phyloP scores from a whole-genome alignment of 2,113 vertebrate genomes.

The Anoplopoma fimbria region DNA sequence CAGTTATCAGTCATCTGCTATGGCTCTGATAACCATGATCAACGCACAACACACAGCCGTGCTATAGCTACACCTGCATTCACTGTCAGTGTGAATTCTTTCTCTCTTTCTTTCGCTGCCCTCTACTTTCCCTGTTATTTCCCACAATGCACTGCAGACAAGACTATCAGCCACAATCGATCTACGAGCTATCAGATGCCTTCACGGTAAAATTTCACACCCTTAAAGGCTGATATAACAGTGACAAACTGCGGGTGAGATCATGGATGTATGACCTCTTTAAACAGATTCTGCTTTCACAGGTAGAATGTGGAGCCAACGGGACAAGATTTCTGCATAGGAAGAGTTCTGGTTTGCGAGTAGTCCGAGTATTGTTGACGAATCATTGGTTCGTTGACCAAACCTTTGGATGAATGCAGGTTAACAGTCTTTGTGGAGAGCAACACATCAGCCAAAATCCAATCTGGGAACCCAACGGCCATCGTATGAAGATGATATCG shows the following conservation, averaged over 20 bases:
- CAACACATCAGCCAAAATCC: no score
- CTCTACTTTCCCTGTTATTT: slow-evolving; percentile 52
- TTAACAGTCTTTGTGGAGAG: no score
- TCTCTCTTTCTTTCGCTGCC: slow-evolving; percentile 56
- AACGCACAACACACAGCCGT: slow-evolving; percentile 54
- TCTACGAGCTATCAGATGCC: slow-evolving; percentile 64
- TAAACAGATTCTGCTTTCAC: neutral
- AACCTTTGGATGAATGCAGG: neutral
- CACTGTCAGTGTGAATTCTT: slow-evolving; percentile 69
- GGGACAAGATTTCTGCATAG: no score
- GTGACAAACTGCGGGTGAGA: slow-evolving; percentile 1
- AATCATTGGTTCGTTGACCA: no score
- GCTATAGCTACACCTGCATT: slow-evolving; percentile 63
- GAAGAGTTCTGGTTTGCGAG: no score
- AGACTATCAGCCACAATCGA: slow-evolving; percentile 47
- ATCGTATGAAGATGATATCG: no score
- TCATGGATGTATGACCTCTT: no score
- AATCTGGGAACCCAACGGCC: no score
- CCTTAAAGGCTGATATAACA: slow-evolving; percentile 42
- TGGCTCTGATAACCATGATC: slow-evolving; percentile 65
- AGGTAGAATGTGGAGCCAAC: neutral
- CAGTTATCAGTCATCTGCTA: slow-evolving; percentile 76
- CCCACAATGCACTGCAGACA: slow-evolving; percentile 43
- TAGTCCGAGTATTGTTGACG: no score
- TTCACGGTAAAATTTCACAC: slow-evolving; percentile 49